Percentiles rank a stretch among this genome's conserved stretches.
Evolutionary conservation across 2,888 invertebrate genomes (phyloP).

Genomic region (Campaea margaritaria): DNA sequence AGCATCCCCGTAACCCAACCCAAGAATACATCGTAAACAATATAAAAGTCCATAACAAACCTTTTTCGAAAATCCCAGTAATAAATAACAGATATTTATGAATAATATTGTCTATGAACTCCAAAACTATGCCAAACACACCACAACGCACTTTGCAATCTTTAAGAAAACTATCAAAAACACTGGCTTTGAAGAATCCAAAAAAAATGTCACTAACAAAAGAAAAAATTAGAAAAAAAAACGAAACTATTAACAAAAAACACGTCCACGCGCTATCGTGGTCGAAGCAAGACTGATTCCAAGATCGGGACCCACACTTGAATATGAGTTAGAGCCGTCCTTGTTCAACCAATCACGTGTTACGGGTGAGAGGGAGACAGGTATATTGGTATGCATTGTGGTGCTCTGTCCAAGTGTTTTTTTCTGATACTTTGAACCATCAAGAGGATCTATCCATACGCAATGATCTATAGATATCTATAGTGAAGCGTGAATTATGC

Average conservation of each 20-base stretch:
- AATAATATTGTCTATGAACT: constrained; percentile 26
- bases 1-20: constrained; percentile 20
- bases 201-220: constrained; percentile 30
- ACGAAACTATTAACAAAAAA: constrained; percentile 1
- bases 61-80: constrained; percentile 36
- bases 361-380: constrained; percentile 53
- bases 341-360: constrained; percentile 42
- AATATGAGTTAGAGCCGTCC: constrained; percentile 64
- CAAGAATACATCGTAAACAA: constrained; percentile 26
- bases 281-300: constrained; percentile 57
- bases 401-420: constrained; percentile 67
- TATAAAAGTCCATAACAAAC: constrained; percentile 33
- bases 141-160: constrained; percentile 15
- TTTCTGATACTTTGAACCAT: constrained; percentile 81
- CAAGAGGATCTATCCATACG: constrained; percentile 69
- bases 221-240: constrained; percentile 12
- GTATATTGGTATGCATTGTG: constrained; percentile 80
- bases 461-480: constrained; percentile 75
- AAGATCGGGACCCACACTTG: constrained; percentile 50
- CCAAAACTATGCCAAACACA: constrained; percentile 20
- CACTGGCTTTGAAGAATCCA: constrained; percentile 7
- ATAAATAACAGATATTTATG: constrained; percentile 31
- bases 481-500: constrained; percentile 76
- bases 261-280: constrained; percentile 34
- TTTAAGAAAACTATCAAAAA: background rate